Conservation (phyloP, 1,140 invertebrate genomes). For the Diprion similis region DNA sequence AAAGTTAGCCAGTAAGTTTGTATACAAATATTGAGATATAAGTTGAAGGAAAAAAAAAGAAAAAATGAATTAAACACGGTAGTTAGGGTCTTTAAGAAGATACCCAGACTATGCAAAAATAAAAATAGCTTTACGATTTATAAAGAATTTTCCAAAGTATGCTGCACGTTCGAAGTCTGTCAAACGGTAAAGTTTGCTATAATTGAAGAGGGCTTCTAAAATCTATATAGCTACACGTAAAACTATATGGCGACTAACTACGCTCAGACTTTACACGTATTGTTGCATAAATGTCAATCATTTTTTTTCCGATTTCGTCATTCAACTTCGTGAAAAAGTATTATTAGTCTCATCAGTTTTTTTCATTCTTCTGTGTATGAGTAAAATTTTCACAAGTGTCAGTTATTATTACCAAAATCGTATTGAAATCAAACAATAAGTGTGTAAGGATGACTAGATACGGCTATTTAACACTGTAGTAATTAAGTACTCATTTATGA, state of each 20-base stretch:
- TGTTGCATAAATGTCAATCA: background rate
- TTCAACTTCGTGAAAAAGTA: background rate
- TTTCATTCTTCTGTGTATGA: too few relatives aligned
- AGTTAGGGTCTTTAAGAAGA: constrained; percentile 17
- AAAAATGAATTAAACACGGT: constrained; percentile 27
- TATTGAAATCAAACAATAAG: too few relatives aligned
- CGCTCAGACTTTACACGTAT: background rate
- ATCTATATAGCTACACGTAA: background rate
- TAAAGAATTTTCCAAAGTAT: constrained; percentile 14
- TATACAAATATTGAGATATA: constrained; percentile 49
- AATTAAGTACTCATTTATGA: too few relatives aligned
- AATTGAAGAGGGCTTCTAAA: background rate
- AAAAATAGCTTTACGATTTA: constrained; percentile 46
- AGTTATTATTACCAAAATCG: too few relatives aligned
- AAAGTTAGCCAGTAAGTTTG: constrained; percentile 57
- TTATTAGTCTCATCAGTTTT: background rate
- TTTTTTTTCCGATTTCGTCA: too few relatives aligned
- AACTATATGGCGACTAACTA: background rate
- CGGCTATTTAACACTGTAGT: too few relatives aligned
- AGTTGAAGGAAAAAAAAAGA: constrained; percentile 32
- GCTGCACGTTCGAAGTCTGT: background rate
- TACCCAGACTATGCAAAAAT: constrained; percentile 23
- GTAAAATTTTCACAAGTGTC: too few relatives aligned
- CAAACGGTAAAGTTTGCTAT: background rate
- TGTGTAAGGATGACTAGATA: too few relatives aligned